phyloP scores from a whole-genome alignment of 2,888 invertebrate genomes.

The Alloplasta piceator region DNA sequence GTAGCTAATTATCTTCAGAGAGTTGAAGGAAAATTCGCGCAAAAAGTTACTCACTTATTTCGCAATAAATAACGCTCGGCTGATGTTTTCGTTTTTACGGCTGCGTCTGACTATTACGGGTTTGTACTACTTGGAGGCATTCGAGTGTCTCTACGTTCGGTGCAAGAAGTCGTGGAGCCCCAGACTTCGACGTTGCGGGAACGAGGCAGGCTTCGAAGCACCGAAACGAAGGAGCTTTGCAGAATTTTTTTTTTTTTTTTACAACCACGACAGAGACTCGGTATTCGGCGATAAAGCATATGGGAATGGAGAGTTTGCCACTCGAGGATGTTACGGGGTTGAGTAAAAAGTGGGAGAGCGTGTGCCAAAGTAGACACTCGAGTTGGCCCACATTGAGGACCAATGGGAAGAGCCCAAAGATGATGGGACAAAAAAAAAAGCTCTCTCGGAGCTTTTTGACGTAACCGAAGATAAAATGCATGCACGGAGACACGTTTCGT shows the following conservation, averaged over 20 bases:
- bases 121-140: conserved; percentile 38
- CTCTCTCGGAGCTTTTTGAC: not conserved
- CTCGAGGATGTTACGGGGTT: conserved; percentile 68
- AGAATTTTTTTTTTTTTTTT: conserved; percentile 66
- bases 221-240: conserved; percentile 60
- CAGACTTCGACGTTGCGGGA: not conserved
- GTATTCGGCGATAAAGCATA: conserved; percentile 70
- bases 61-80: too few relatives aligned
- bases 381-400: conserved; percentile 62
- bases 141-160: not conserved
- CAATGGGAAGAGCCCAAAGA: conserved; percentile 42
- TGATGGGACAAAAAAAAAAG: conserved; percentile 45
- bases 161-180: not conserved
- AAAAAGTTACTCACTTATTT: not conserved
- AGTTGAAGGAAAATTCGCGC: too few relatives aligned
- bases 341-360: conserved; percentile 57
- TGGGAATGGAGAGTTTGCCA: conserved; percentile 57
- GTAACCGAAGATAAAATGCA: conserved; percentile 29
- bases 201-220: not conserved
- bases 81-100: not conserved
- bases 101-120: conserved; percentile 32
- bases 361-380: conserved; percentile 74
- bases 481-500: conserved; percentile 20
- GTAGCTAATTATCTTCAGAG: too few relatives aligned
- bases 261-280: conserved; percentile 65